A percentile compares a stretch with the other conserved stretches of the same genome.
Evolutionary conservation across 2,797 vertebrate species (phyloP).

Genomic region (Serranus cabrilla): DNA sequence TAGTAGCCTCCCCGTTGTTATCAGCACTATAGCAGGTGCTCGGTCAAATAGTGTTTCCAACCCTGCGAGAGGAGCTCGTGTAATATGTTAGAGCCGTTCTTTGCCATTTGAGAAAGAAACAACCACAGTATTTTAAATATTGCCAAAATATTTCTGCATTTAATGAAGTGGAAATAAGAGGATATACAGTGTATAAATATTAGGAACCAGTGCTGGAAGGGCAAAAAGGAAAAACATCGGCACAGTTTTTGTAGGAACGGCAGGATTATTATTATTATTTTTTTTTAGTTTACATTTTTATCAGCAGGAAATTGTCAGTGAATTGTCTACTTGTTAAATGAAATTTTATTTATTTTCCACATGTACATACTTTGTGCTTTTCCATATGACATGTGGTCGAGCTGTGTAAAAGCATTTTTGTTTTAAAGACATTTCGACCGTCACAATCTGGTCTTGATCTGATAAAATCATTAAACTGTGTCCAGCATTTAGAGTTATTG

Average conservation of each 20-base stretch:
- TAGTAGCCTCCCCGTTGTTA: slow-evolving; percentile 59
- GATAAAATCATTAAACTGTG: slow-evolving; percentile 7
- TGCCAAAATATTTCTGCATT: slow-evolving; percentile 83
- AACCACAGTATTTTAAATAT: slow-evolving; percentile 80
- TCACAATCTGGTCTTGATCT: slow-evolving; percentile 23
- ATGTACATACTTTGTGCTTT: slow-evolving; percentile 13
- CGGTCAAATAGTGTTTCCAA: slow-evolving; percentile 56
- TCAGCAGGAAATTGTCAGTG: slow-evolving; percentile 28
- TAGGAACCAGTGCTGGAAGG: slow-evolving; percentile 56
- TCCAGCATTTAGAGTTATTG: not conserved
- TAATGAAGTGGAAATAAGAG: slow-evolving; percentile 58
- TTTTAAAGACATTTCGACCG: slow-evolving; percentile 23
- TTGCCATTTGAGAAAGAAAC: slow-evolving; percentile 59
- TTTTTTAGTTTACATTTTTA: slow-evolving; percentile 50
- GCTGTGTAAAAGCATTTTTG: slow-evolving; percentile 39
- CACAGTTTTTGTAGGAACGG: slow-evolving; percentile 73
- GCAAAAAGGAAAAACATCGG: slow-evolving; percentile 56
- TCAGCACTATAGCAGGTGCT: slow-evolving; percentile 79
- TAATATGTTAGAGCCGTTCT: slow-evolving; percentile 62
- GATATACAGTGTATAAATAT: slow-evolving; percentile 60
- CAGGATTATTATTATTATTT: slow-evolving; percentile 55
- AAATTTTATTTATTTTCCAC: slow-evolving; percentile 36
- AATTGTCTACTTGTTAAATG: slow-evolving; percentile 14
- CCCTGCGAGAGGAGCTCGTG: slow-evolving; percentile 44
- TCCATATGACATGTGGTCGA: not conserved